Evolutionary conservation across 2,888 invertebrate genomes (phyloP).

Genomic region (Parapristionchus giblindavisi): DNA sequence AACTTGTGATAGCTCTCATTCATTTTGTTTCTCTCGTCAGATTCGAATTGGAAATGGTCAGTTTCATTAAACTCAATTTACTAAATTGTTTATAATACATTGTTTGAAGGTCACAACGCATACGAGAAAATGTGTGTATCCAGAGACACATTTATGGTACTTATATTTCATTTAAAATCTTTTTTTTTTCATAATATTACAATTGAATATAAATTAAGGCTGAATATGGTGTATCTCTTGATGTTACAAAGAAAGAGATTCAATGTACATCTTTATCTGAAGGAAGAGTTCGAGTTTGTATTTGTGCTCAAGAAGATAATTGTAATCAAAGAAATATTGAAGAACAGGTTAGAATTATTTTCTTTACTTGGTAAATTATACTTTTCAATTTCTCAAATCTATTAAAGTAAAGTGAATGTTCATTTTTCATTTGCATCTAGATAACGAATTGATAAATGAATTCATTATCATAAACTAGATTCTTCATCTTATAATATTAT

Average conservation of each 20-base stretch:
- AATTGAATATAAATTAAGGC: background rate
- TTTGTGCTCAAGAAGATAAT: slow-evolving; percentile 33
- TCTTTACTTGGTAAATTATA: too few relatives aligned
- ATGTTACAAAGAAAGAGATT: background rate
- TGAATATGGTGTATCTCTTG: slow-evolving; percentile 14
- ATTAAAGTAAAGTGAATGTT: too few relatives aligned
- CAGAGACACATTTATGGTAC: slow-evolving; percentile 48
- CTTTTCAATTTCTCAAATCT: too few relatives aligned
- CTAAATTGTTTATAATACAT: background rate
- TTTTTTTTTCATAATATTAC: background rate
- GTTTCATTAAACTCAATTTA: too few relatives aligned
- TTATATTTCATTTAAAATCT: background rate
- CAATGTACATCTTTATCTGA: slow-evolving; percentile 16
- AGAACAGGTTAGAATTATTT: slow-evolving; percentile 16
- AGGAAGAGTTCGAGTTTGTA: slow-evolving; percentile 15
- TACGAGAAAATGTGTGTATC: slow-evolving; percentile 65
- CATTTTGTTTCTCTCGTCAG: slow-evolving; percentile 60
- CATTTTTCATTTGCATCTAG: too few relatives aligned
- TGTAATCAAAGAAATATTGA: slow-evolving; percentile 33
- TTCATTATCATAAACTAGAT: too few relatives aligned
- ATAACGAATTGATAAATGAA: too few relatives aligned
- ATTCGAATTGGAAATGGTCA: slow-evolving; percentile 50
- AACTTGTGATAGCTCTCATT: slow-evolving; percentile 14
- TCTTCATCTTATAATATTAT: too few relatives aligned
- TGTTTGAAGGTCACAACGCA: slow-evolving; percentile 53